Evolutionary conservation across 2,797 vertebrate species (phyloP), one percentile per base, ranked within the genome.

Genomic region (Nyctibius grandis): DNA sequence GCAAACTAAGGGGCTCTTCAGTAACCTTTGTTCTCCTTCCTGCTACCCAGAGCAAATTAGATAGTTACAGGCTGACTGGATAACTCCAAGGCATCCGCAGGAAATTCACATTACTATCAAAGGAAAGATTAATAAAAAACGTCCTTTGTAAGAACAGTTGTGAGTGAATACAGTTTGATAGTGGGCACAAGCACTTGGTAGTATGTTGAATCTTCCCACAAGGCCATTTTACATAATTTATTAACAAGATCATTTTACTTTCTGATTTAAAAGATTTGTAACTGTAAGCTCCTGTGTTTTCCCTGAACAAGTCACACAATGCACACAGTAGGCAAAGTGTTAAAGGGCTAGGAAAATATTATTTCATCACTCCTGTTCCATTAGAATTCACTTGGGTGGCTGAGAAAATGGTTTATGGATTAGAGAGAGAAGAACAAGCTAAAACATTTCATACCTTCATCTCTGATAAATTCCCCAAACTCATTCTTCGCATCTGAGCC

Each of bases 331-430:
- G 97, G 97, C 98, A 98, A 98, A 98, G 97, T 98, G 98, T 98
- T 98, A 98, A 98, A 98, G 97, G 97, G 96, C 98, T 98, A 97
- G 97, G 97, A 98, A 98, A 98, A 98, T 98, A 98, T 98, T 98
- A 98, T 98, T 98, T 98, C 98, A 98, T 98, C 98, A 98, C 97
- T 98, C 95, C 97, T 98, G 98, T 98, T 98, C 98, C 98, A 98
- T 98, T 98, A 98, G 98, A 98, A 98, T 98, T 98, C 98, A 98
- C 98, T 98, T 98, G 98, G 98, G 98, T 98, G 98, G 98, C 98
- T 98, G 97, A 97, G 98, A 98, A 98, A 98, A 98, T 98, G 98
- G 98, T 98, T 98, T 98, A 98, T 98, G 98, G 98, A 98, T 98
- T 98, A 98, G 98, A 98, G 98, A 97, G 98, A 98, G 98, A 98